phyloP scores from a whole-genome alignment of 1,140 invertebrate species.

The Hormaphis cornu region DNA sequence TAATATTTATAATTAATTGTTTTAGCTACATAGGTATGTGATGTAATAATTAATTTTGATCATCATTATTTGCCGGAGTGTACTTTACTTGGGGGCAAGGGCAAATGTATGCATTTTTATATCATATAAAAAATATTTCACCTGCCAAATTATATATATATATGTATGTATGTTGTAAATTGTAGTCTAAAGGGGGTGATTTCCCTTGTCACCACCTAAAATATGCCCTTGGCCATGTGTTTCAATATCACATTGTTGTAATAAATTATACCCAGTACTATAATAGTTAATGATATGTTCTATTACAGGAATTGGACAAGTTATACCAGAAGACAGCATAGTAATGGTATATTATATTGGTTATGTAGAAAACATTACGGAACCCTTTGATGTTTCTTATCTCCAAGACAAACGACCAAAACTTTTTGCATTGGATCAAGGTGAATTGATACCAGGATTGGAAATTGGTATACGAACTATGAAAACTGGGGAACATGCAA shows the following conservation, averaged over 20 bases:
- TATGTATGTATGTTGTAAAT: no score
- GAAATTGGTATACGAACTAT: constrained; percentile 56
- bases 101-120: no score
- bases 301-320: constrained; percentile 47
- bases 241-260: constrained; percentile 19
- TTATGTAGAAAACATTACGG: constrained; percentile 56
- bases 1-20: no score
- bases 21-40: no score
- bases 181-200: no score
- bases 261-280: neutral
- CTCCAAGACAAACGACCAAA: constrained; percentile 44
- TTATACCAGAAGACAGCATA: constrained; percentile 48
- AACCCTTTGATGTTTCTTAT: constrained; percentile 63
- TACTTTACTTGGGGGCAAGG: no score
- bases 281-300: neutral
- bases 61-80: no score
- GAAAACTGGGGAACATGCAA: constrained; percentile 54
- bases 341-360: constrained; percentile 59
- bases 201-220: no score
- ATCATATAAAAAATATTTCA: no score
- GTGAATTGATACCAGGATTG: constrained; percentile 53
- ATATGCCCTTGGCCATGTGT: constrained; percentile 15
- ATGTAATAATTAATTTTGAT: no score
- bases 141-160: no score
- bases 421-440: constrained; percentile 44